phyloP scores from a whole-genome alignment of 2,888 invertebrate genomes.

The Serripes groenlandicus region DNA sequence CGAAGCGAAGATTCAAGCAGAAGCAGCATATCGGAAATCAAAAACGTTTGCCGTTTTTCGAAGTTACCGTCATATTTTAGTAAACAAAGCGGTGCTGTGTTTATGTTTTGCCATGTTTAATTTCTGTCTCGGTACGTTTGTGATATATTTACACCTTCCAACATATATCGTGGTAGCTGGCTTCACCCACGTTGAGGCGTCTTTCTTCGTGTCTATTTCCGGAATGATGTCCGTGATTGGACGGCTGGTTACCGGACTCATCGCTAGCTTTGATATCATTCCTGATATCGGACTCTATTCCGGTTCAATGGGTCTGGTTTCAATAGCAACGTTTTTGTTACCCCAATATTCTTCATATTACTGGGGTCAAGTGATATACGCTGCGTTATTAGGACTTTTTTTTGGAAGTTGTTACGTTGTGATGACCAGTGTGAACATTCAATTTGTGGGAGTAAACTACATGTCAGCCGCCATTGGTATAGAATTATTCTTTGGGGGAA shows the following conservation, averaged over 20 bases:
- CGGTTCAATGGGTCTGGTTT: conserved; percentile 44
- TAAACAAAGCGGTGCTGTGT: conserved; percentile 44
- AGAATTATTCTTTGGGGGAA: conserved; percentile 55
- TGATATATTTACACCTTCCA: conserved; percentile 48
- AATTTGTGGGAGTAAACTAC: conserved; percentile 49
- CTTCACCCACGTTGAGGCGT: conserved; percentile 40
- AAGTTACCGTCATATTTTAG: conserved; percentile 27
- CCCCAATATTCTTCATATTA: conserved; percentile 36
- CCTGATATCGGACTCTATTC: conserved; percentile 43
- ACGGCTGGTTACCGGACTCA: conserved; percentile 41
- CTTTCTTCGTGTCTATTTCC: conserved; percentile 47
- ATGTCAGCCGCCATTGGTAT: conserved; percentile 58
- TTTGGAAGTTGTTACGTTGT: conserved; percentile 60
- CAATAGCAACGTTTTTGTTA: conserved; percentile 44
- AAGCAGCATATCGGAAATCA: background rate
- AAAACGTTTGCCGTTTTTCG: background rate
- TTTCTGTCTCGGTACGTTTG: conserved; percentile 48
- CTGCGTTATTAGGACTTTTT: conserved; percentile 39
- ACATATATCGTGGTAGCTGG: conserved; percentile 41
- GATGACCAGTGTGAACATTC: conserved; percentile 42
- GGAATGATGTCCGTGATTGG: conserved; percentile 45
- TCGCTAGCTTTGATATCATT: conserved; percentile 33
- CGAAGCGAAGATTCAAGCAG: conserved; percentile 5
- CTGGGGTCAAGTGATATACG: conserved; percentile 52
- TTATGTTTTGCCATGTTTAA: conserved; percentile 47